A percentile compares a stretch with the other conserved stretches of the same genome.
Conservation (phyloP, 2,113 vertebrate species). For the Gavialis gangeticus region DNA sequence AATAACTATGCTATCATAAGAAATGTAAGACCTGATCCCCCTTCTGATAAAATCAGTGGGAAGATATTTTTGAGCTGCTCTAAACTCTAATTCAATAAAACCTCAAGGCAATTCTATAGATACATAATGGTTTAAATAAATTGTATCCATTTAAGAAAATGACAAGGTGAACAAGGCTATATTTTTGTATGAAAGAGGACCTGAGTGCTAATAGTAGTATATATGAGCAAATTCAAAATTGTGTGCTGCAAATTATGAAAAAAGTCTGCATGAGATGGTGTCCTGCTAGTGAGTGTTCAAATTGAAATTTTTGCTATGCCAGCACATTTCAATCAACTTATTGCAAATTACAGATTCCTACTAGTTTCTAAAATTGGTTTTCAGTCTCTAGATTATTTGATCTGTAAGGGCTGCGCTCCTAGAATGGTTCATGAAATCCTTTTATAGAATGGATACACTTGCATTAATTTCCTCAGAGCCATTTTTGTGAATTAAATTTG, state of each 20-base stretch:
- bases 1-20: not conserved
- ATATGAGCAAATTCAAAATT: conserved; percentile 10
- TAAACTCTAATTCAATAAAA: conserved; percentile 16
- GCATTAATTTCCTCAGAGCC: conserved; percentile 52
- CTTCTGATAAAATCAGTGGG: not conserved
- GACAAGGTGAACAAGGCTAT: not conserved
- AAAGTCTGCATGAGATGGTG: conserved; percentile 3
- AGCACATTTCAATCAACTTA: not conserved
- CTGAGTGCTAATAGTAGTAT: conserved; percentile 43
- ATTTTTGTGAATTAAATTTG: conserved; percentile 65
- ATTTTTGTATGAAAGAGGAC: conserved; percentile 37
- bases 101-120: not conserved
- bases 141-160: conserved; percentile 7
- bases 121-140: conserved; percentile 24
- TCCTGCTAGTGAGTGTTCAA: conserved; percentile 8
- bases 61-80: conserved; percentile 24
- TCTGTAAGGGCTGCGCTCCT: conserved; percentile 6
- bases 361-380: conserved; percentile 54
- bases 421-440: conserved; percentile 7
- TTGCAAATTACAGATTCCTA: not conserved
- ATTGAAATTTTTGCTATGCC: conserved; percentile 25
- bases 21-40: not conserved
- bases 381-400: conserved; percentile 8
- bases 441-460: not conserved
- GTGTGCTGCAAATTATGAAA: conserved; percentile 46